phyloP scores from a whole-genome alignment of 1,140 invertebrate species.

The Oncopodura yosiiana region DNA sequence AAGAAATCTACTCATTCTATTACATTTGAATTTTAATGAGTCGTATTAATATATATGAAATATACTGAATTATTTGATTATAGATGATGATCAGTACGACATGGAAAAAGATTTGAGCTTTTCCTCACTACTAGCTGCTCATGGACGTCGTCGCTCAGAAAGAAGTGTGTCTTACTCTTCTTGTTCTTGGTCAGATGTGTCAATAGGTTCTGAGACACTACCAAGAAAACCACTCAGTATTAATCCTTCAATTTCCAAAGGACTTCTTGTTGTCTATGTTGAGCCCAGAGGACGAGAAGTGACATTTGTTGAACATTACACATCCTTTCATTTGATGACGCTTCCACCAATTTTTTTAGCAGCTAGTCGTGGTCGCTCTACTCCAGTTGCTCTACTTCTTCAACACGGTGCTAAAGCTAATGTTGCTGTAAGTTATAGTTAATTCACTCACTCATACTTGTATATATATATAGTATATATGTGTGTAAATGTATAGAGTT shows the following conservation, averaged over 20 bases:
- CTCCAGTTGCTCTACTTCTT: constrained; percentile 46
- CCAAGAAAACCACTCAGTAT: constrained; percentile 36
- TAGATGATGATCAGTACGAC: constrained; percentile 37
- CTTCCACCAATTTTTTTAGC: constrained; percentile 48
- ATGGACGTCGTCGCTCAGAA: constrained; percentile 37
- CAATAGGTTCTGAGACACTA: constrained; percentile 32
- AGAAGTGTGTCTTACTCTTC: constrained; percentile 34
- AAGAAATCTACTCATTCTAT: too few relatives aligned
- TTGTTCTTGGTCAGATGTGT: constrained; percentile 35
- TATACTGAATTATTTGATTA: constrained; percentile 8
- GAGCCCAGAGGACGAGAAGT: constrained; percentile 35
- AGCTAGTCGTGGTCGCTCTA: constrained; percentile 44
- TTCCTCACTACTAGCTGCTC: constrained; percentile 38
- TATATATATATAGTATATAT: too few relatives aligned
- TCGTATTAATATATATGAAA: too few relatives aligned
- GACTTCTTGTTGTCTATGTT: constrained; percentile 28
- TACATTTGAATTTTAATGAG: too few relatives aligned
- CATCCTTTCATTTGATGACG: constrained; percentile 44
- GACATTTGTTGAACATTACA: constrained; percentile 42
- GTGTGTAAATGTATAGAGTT: too few relatives aligned
- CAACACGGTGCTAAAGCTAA: constrained; percentile 47
- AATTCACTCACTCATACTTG: not conserved
- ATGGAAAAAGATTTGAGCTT: constrained; percentile 37
- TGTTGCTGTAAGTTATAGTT: constrained; percentile 38
- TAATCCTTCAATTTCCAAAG: constrained; percentile 36